Evolutionary conservation across 2,888 invertebrate species (phyloP).

Genomic region (Ethmia dodecea): DNA sequence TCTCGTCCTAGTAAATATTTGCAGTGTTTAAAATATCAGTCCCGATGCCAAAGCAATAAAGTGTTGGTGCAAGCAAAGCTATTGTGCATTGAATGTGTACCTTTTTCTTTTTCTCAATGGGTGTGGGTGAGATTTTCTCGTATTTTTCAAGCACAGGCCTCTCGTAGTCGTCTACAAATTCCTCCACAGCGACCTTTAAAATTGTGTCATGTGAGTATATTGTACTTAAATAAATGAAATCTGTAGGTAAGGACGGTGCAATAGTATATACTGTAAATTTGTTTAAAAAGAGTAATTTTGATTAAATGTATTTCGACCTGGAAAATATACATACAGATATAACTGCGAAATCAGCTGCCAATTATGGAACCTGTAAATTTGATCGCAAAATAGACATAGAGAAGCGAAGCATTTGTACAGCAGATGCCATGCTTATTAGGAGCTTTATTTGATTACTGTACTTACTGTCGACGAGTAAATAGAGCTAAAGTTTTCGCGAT

Average conservation of each 20-base stretch:
- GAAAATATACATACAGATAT: too few relatives aligned
- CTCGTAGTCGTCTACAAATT: slow-evolving; percentile 84
- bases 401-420: slow-evolving; percentile 40
- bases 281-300: too few relatives aligned
- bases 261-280: too few relatives aligned
- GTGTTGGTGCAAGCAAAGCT: slow-evolving; percentile 10
- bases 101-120: slow-evolving; percentile 71
- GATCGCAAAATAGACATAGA: slow-evolving; percentile 23
- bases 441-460: slow-evolving; percentile 20
- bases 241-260: too few relatives aligned
- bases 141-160: slow-evolving; percentile 85
- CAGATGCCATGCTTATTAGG: slow-evolving; percentile 36
- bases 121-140: slow-evolving; percentile 77
- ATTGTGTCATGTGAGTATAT: slow-evolving; percentile 26
- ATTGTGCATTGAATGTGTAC: slow-evolving; percentile 37
- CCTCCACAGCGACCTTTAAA: slow-evolving; percentile 63
- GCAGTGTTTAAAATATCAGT: neutral
- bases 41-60: slow-evolving; percentile 14
- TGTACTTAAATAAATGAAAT: neutral
- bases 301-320: too few relatives aligned
- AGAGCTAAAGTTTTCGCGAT: slow-evolving; percentile 22
- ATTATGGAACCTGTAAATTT: slow-evolving; percentile 19
- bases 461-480: slow-evolving; percentile 17
- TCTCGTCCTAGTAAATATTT: slow-evolving; percentile 27
- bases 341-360: too few relatives aligned